phyloP scores from a whole-genome alignment of 2,888 invertebrate species.

The Platycheirus rosarum region DNA sequence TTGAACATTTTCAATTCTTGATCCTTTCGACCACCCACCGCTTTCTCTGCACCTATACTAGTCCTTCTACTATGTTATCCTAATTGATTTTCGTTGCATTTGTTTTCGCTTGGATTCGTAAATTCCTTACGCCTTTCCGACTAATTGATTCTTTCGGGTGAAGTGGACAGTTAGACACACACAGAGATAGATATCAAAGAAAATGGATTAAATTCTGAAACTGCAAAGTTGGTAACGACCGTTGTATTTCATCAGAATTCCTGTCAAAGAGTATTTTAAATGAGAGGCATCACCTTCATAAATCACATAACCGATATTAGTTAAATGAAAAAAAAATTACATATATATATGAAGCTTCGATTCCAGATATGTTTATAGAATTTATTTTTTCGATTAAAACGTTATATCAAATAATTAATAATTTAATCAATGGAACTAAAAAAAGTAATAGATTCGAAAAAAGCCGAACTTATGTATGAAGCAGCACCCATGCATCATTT shows the following conservation, averaged over 20 bases:
- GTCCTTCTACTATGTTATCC: slow-evolving; percentile 36
- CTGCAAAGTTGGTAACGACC: slow-evolving; percentile 2
- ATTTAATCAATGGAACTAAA: too few relatives aligned
- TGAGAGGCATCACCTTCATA: too few relatives aligned
- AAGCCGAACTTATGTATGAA: too few relatives aligned
- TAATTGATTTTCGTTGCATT: slow-evolving; percentile 73
- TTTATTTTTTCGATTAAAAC: too few relatives aligned
- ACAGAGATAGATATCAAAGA: slow-evolving; percentile 10
- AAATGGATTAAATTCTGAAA: slow-evolving; percentile 18
- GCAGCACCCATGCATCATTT: background rate
- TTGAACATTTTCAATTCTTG: slow-evolving; percentile 48
- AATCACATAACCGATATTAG: too few relatives aligned
- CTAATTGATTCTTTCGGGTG: slow-evolving; percentile 63
- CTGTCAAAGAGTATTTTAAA: too few relatives aligned
- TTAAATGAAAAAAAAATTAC: too few relatives aligned
- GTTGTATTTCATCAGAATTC: too few relatives aligned
- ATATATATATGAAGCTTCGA: too few relatives aligned
- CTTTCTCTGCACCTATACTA: background rate
- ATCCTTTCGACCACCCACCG: slow-evolving; percentile 49
- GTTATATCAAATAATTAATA: too few relatives aligned
- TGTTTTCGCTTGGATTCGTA: slow-evolving; percentile 65
- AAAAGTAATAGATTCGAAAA: too few relatives aligned
- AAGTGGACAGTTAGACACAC: slow-evolving; percentile 8
- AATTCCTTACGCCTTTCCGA: slow-evolving; percentile 61
- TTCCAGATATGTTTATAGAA: too few relatives aligned